Evolutionary conservation across 2,888 invertebrate genomes (phyloP), one percentile per base, ranked within the genome.

Genomic region (Sylvicola fuscatus): DNA sequence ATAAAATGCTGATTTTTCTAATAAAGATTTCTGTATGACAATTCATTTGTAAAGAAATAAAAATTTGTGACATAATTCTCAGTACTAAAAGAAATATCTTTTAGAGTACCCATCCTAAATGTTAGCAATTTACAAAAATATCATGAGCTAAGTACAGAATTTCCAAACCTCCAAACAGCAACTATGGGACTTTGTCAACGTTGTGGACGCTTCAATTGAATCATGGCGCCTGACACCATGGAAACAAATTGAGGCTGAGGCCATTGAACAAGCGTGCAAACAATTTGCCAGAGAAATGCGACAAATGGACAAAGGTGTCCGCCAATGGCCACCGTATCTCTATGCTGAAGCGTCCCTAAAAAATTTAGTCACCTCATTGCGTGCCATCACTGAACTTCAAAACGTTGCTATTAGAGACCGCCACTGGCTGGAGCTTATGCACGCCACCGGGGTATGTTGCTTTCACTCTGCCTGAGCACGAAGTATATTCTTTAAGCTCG

Each of bases 401-500:
- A 95, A 93, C 62, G 84, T 89, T 11, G 83, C 93, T 5, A 90
- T 95, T 48, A 72, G 86, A 46, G 87, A 90, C 43, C 69, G 93
- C 37, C 95, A 95, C 62, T 95, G 95, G 95, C 67, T 79, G 43
- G 87, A 93, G 55, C 64, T 95, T 33, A 92, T 93, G 86, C 74
- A 75, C 53, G 81, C 87, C 34, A 92, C 93, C 2, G 82, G 87
- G 70, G 83, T 82, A 58, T 44, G 41, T 36, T 35, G 8, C n/a
- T n/a, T n/a, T n/a, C n/a, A n/a, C n/a, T n/a, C n/a, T n/a, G 14
- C 4, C 26, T 35, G 21, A 2, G 13, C 3, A 13, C 12, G 12
- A 16, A 33, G 11, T 12, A 33, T n/a, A 33, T 4, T 21, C 10
- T 33, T 11, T 27, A 11, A 2, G n/a, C 5, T 11, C 17, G 12